Evolutionary conservation across 2,888 invertebrate species (phyloP), one percentile per base, ranked within the genome.

Genomic region (Drepanosiphum platanoidis): DNA sequence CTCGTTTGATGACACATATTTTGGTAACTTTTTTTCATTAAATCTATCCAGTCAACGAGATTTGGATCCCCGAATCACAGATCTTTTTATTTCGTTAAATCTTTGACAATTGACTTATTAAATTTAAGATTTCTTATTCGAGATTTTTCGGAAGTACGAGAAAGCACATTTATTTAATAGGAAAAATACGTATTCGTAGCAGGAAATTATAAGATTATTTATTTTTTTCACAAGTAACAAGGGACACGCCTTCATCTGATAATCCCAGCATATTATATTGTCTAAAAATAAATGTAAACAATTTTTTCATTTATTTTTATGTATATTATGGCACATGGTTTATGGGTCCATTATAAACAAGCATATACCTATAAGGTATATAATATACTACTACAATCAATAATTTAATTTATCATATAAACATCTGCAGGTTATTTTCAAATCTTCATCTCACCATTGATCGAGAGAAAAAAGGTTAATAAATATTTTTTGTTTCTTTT

Each of bases 231-330:
- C 36, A 36, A 58, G 34, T 36, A 61, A 77, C 34, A 75, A 18
- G 34, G 34, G n/a, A 75, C 75, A n/a, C 75, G 34, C 58, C 58
- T 77, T 75, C 58, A 75, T 75, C 58, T 77, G 75, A 77, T 77
- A 77, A 77, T 58, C 27, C 27, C 36, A 15, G 58, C 5, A 58
- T 75, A 68, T 36, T 68, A 61, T 77, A 36, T 36, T 36, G n/a
- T 15, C 9, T 52, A 8, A 58, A 77, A 77, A 58, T 27, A 61
- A 77, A 61, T 77, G 36, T 77, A 27, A 58, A 77, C 75, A 77
- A 77, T 61, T 58, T 61, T 58, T 77, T 61, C 58, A 27, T 77
- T 61, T 27, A 58, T 36, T 77, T 77, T 58, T 77, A 27, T 61
- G n/a, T 58, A 77, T 36, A 61, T 61, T 61, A 58, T 11, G 27